A percentile compares a stretch with the other conserved stretches of the same genome.
These are phyloP conservation scores for Euphydryas editha DNA, from an alignment of 2,888 invertebrate genomes.

Conservation along the genomic window DNA sequence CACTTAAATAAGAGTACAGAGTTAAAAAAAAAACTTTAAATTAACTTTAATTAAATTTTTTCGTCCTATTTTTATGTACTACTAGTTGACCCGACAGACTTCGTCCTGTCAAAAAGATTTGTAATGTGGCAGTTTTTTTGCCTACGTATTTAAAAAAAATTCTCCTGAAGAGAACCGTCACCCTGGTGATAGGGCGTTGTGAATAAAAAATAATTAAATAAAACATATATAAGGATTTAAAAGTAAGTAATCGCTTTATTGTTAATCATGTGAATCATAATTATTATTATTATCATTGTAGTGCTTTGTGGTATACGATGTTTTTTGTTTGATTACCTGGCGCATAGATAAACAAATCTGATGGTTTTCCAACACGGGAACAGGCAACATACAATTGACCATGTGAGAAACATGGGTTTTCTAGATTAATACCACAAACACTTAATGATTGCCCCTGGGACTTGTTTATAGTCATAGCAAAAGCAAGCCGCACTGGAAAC, in stretches of 20 bases:
- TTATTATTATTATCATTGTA: conserved; percentile 39
- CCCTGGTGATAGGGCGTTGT: conserved; percentile 47
- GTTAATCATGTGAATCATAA: conserved; percentile 39
- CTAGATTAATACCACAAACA: conserved; percentile 11
- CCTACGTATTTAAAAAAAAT: conserved; percentile 42
- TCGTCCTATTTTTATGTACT: too few species aligned
- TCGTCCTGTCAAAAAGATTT: conserved; percentile 40
- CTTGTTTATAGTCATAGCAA: conserved; percentile 47
- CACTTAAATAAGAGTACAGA: too few species aligned
- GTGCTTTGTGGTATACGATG: conserved; percentile 43
- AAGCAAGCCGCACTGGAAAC: conserved; percentile 44
- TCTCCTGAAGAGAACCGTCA: conserved; percentile 48
- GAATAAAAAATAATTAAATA: conserved; percentile 48
- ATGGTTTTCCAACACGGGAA: conserved; percentile 50
- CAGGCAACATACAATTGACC: conserved; percentile 47
- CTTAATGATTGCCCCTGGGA: conserved; percentile 43
- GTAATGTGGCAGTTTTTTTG: conserved; percentile 37
- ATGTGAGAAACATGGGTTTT: conserved; percentile 47
- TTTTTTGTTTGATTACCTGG: conserved; percentile 46
- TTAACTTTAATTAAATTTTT: too few species aligned
- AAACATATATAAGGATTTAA: conserved; percentile 47
- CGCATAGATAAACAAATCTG: conserved; percentile 47
- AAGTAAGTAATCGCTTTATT: conserved; percentile 47
- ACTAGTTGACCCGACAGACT: conserved; percentile 31
- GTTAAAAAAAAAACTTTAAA: too few species aligned